phyloP scores from a whole-genome alignment of 1,140 invertebrate species.

The Nasonia longicornis region DNA sequence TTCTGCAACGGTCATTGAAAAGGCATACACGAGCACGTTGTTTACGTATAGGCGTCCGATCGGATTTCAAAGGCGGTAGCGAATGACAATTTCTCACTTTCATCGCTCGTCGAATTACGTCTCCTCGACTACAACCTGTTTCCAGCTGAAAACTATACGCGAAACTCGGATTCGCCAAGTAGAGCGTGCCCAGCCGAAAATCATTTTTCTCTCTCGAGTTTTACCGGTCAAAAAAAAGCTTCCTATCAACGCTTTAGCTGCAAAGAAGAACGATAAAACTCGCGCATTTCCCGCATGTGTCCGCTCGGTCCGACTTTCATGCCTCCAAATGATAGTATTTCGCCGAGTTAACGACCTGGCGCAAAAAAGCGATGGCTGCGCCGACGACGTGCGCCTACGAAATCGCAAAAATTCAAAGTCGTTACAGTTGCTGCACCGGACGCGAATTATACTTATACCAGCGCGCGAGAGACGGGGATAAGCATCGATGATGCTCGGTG shows the following conservation, averaged over 20 bases:
- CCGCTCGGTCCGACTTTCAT: no score
- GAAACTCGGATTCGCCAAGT: no score
- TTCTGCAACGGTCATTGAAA: no score
- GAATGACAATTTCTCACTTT: constrained; percentile 23
- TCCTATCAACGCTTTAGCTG: no score
- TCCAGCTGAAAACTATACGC: constrained; percentile 1
- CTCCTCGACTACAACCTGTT: neutral
- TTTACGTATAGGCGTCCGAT: neutral
- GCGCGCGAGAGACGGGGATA: neutral
- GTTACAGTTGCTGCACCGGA: neutral
- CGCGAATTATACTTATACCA: neutral
- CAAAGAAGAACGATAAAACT: no score
- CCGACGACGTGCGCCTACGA: neutral
- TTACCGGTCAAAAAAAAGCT: no score
- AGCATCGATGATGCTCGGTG: neutral
- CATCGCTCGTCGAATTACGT: constrained; percentile 26
- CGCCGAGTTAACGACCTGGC: neutral
- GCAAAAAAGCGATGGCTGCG: neutral
- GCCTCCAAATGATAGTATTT: neutral
- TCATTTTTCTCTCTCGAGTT: neutral
- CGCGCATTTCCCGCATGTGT: no score
- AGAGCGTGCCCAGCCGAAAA: neutral
- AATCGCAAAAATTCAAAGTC: neutral
- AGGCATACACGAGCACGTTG: no score
- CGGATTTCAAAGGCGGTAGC: constrained; percentile 23